Percentiles rank a stretch among this genome's conserved stretches.
Conservation (phyloP, 2,888 invertebrate genomes). For the Carpatolechia fugitivella region DNA sequence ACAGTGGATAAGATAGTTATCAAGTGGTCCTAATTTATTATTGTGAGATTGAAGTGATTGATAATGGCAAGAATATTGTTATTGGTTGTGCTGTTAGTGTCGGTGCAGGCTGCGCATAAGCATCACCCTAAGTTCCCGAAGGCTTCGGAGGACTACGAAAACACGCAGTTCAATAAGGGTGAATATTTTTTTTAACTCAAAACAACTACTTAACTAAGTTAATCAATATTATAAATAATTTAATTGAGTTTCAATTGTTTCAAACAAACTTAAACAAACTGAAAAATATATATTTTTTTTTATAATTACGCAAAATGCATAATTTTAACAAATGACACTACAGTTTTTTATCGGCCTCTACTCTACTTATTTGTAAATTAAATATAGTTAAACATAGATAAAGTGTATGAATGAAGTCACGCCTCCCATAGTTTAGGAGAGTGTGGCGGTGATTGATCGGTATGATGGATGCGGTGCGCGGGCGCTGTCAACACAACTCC, state of each 20-base stretch:
- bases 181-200: slow-evolving; percentile 8
- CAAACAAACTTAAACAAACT: no score
- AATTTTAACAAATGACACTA: background rate
- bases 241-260: no score
- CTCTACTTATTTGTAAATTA: no score
- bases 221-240: no score
- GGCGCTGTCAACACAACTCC: background rate
- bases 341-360: no score
- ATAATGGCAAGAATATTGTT: slow-evolving; percentile 57
- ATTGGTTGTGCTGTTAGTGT: slow-evolving; percentile 51
- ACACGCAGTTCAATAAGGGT: slow-evolving; percentile 46
- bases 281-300: no score
- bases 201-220: no score
- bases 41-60: slow-evolving; percentile 18
- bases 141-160: slow-evolving; percentile 35
- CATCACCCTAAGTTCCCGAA: slow-evolving; percentile 61
- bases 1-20: background rate
- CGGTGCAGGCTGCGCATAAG: slow-evolving; percentile 43
- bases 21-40: background rate
- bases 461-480: background rate
- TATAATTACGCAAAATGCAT: no score
- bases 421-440: background rate
- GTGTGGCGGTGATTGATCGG: background rate
- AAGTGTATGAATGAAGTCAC: slow-evolving; percentile 13
- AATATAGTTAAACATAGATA: background rate